Evolutionary conservation across 2,888 invertebrate genomes (phyloP), one percentile per base, ranked within the genome.

Genomic region (Fissipunctia ypsillon): DNA sequence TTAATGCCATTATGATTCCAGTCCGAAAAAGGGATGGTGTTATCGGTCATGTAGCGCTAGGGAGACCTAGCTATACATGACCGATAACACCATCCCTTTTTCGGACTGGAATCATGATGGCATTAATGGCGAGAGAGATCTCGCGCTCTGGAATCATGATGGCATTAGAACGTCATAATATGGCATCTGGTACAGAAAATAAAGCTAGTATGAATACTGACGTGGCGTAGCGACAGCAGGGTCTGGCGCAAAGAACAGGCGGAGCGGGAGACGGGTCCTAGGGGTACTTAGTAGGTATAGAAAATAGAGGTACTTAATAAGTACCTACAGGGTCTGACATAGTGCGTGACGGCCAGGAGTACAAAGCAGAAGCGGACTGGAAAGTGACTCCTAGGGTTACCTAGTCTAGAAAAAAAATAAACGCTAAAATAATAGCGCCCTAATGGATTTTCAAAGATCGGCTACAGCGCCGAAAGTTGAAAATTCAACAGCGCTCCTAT

Each of bases 141-240:
- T n/a, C n/a, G n/a, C n/a, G n/a, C n/a, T n/a, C n/a, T n/a, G n/a
- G n/a, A n/a, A n/a, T n/a, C n/a, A n/a, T n/a, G n/a, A n/a, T n/a
- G n/a, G n/a, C n/a, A n/a, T n/a, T n/a, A n/a, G n/a, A n/a, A n/a
- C n/a, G n/a, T n/a, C n/a, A n/a, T n/a, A n/a, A n/a, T n/a, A n/a
- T n/a, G n/a, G n/a, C n/a, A n/a, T n/a, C n/a, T 25, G 22, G 25
- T 35, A 43, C 43, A 35, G 16, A 45, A 50, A 68, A 67, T 50
- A 50, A 48, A 70, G 19, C 3, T n/a, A 14, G 14, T 41, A 14
- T 92, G 6, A 52, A 16, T 50, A 50, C 38, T 72, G 77, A 94
- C 94, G 92, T 93, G 77, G 91, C 90, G 91, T 93, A 93, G 87
- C 93, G 93, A 91, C 93, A 93, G 90, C 93, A 94, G 88, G 94